Evolutionary conservation across 2,888 invertebrate genomes (phyloP).

Genomic region (Cryptus armator): DNA sequence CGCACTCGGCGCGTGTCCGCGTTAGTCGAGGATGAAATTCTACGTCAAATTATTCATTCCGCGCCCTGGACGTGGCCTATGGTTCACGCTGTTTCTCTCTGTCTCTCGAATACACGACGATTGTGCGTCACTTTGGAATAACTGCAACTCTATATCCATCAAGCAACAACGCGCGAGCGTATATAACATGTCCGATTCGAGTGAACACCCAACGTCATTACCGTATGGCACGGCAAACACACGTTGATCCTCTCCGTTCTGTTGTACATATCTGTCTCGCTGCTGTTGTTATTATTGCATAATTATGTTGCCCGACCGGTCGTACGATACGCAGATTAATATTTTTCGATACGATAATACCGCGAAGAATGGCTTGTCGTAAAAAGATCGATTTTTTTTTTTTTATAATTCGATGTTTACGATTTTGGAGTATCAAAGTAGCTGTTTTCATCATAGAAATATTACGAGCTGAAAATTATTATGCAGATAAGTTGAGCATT

Average conservation of each 20-base stretch:
- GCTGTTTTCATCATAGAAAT: too few species aligned
- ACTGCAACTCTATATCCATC: slow-evolving; percentile 60
- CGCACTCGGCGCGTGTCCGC: slow-evolving; percentile 68
- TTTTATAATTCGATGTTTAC: too few species aligned
- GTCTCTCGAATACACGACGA: neutral
- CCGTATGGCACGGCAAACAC: slow-evolving; percentile 61
- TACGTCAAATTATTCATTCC: slow-evolving; percentile 69
- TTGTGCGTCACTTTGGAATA: neutral
- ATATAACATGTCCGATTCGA: slow-evolving; percentile 54
- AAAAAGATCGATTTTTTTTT: too few species aligned
- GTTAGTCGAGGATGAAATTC: slow-evolving; percentile 68
- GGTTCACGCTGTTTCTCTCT: slow-evolving; percentile 10
- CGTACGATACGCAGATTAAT: too few species aligned
- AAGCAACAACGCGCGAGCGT: slow-evolving; percentile 27
- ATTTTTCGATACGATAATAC: too few species aligned
- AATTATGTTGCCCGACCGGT: neutral
- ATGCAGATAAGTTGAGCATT: too few species aligned
- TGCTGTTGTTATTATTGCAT: slow-evolving; percentile 25
- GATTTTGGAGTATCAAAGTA: too few species aligned
- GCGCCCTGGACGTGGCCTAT: slow-evolving; percentile 16
- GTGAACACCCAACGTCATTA: slow-evolving; percentile 63
- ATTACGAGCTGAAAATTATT: too few species aligned
- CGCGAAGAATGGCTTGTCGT: too few species aligned
- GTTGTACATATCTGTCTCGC: slow-evolving; percentile 24
- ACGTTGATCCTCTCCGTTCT: slow-evolving; percentile 29